phyloP scores from a whole-genome alignment of 2,888 invertebrate genomes.

The Aspidapion aeneum region DNA sequence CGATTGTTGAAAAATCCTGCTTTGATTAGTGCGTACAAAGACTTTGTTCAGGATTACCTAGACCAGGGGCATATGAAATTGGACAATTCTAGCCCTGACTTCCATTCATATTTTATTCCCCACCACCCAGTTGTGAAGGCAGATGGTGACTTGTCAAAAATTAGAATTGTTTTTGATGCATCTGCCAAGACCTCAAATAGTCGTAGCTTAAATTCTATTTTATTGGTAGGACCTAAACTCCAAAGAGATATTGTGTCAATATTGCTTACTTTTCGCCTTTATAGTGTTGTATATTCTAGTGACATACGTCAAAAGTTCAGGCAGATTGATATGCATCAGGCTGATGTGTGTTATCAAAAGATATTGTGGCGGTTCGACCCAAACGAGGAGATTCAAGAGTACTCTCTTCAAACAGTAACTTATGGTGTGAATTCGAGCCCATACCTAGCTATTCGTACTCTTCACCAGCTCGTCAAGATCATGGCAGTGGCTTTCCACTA shows the following conservation, averaged over 20 bases:
- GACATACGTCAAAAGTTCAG: slow-evolving; percentile 13
- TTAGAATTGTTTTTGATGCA: slow-evolving; percentile 1
- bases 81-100: not conserved
- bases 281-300: slow-evolving; percentile 6
- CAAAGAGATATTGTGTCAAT: slow-evolving; percentile 2
- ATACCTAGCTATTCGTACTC: slow-evolving; percentile 2
- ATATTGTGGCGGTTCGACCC: slow-evolving; percentile 12
- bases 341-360: slow-evolving; percentile 6
- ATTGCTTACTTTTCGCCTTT: not conserved
- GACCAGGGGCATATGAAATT: not conserved
- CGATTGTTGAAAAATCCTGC: not conserved
- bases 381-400: slow-evolving; percentile 1
- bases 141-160: not conserved
- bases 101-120: not conserved
- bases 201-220: not conserved
- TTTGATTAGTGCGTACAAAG: not conserved
- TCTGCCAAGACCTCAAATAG: not conserved
- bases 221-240: slow-evolving; percentile 3
- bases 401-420: slow-evolving; percentile 3
- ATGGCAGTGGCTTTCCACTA: slow-evolving; percentile 1
- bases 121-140: not conserved
- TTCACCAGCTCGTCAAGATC: slow-evolving; percentile 3
- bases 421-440: slow-evolving; percentile 1
- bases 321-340: slow-evolving; percentile 5
- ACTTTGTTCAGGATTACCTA: not conserved